Conservation (phyloP, 64 coral and sea anemone genomes). For the Dendrophyllia cribrosa region DNA sequence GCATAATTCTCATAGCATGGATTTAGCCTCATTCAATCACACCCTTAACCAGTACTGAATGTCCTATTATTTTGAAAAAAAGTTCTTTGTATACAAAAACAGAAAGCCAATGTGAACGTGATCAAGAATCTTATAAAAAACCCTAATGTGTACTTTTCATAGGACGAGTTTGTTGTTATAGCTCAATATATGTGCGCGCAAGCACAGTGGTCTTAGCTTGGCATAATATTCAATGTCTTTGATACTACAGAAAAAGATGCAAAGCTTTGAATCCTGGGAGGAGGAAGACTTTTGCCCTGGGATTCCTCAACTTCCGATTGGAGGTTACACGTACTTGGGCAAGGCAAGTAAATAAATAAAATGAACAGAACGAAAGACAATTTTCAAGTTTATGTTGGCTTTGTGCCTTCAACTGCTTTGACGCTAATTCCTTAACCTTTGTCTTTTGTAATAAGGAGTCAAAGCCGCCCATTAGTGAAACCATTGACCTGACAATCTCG, state of each 20-base stretch:
- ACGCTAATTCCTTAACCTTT: constrained; percentile 1
- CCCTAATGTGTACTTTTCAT: no score
- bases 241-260: neutral
- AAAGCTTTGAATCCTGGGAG: neutral
- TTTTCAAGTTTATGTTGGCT: neutral
- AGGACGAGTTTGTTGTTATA: no score
- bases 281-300: neutral
- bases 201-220: no score
- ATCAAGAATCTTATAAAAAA: no score
- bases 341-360: neutral
- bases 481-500: neutral
- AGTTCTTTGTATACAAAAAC: no score
- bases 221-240: neutral
- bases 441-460: neutral
- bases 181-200: no score
- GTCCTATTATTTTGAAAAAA: no score
- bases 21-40: no score
- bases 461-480: neutral
- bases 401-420: neutral
- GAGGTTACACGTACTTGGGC: neutral
- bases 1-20: no score
- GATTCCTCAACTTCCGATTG: neutral
- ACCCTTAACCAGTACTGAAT: no score
- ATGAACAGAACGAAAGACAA: neutral
- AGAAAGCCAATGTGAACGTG: no score